A percentile compares a stretch with the other conserved stretches of the same genome.
phyloP scores from a whole-genome alignment of 2,888 invertebrate species.

The Tricholauxania praeusta region DNA sequence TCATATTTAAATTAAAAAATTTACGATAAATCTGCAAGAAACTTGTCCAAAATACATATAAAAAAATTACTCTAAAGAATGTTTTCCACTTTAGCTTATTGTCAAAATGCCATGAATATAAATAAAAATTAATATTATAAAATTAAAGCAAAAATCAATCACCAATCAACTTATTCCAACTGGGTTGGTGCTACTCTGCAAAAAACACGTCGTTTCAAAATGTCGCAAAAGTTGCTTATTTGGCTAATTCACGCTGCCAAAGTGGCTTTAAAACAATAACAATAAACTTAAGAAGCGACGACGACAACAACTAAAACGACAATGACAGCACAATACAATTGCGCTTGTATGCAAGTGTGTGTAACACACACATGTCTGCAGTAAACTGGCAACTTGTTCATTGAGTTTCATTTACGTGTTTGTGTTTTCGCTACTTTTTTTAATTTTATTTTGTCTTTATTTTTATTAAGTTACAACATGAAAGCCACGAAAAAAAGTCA shows the following conservation, averaged over 20 bases:
- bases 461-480: constrained; percentile 8
- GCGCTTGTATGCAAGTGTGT: background rate
- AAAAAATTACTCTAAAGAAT: too few relatives aligned
- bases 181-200: too few relatives aligned
- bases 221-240: constrained; percentile 48
- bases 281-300: constrained; percentile 45
- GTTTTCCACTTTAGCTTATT: too few relatives aligned
- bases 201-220: constrained; percentile 13
- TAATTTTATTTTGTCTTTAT: background rate
- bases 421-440: background rate
- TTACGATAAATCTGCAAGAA: too few relatives aligned
- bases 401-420: background rate
- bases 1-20: too few relatives aligned
- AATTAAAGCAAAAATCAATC: too few relatives aligned
- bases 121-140: too few relatives aligned
- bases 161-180: too few relatives aligned
- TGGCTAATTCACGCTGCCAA: constrained; percentile 65
- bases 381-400: background rate
- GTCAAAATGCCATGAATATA: too few relatives aligned
- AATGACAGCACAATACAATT: background rate
- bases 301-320: constrained; percentile 24
- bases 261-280: constrained; percentile 61
- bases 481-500: background rate
- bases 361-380: too few relatives aligned
- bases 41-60: too few relatives aligned